Conservation (phyloP, 2,888 invertebrate genomes). For the Drosophila dives region DNA sequence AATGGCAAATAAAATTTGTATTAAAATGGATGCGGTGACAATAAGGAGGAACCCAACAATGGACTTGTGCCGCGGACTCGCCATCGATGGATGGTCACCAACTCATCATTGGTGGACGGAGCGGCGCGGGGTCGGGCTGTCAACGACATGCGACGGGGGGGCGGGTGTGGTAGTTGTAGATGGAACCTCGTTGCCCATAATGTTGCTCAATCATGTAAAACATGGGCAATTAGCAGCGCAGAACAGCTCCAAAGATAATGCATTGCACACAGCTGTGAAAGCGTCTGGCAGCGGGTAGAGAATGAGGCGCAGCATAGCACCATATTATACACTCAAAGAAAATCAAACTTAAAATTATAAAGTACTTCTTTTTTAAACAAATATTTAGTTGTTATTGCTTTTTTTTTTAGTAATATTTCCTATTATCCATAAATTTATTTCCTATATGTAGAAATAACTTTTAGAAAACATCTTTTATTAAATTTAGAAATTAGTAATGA, state of each 20-base stretch:
- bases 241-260: constrained; percentile 53
- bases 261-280: constrained; percentile 23
- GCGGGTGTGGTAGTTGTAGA: constrained; percentile 4
- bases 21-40: constrained; percentile 49
- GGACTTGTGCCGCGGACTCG: neutral
- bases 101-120: constrained; percentile 21
- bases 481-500: neutral
- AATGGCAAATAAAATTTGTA: constrained; percentile 41
- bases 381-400: too few relatives aligned
- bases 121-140: constrained; percentile 12
- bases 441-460: neutral
- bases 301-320: neutral
- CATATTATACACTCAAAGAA: neutral
- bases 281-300: neutral
- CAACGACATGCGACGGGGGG: constrained; percentile 5
- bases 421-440: neutral
- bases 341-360: neutral
- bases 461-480: neutral
- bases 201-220: constrained; percentile 70
- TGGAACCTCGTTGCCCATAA: constrained; percentile 38
- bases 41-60: constrained; percentile 45
- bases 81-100: constrained; percentile 16
- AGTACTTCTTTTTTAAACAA: too few relatives aligned
- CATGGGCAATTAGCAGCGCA: constrained; percentile 66
- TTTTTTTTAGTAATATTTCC: neutral